Conservation (phyloP, 2,888 invertebrate genomes). For the Elmis aenea region DNA sequence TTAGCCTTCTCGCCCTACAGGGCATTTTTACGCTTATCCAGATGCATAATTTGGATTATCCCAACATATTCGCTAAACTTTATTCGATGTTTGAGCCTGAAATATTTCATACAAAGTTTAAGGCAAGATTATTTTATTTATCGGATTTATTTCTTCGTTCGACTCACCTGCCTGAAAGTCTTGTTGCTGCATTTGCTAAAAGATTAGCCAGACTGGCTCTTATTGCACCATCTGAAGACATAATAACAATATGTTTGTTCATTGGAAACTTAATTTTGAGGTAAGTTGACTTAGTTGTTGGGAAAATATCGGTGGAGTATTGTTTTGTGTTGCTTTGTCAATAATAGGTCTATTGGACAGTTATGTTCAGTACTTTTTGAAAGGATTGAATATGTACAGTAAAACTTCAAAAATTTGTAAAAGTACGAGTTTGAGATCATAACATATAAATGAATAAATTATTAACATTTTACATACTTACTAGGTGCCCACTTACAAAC, state of each 20-base stretch:
- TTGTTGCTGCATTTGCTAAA: conserved; percentile 93
- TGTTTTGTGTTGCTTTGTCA: no score
- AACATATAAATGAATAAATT: no score
- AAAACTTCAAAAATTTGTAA: no score
- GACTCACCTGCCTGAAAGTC: conserved; percentile 85
- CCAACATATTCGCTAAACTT: conserved; percentile 90
- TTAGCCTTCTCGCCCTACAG: conserved; percentile 85
- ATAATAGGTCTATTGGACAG: no score
- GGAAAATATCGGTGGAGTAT: no score
- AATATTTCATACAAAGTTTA: conserved; percentile 86
- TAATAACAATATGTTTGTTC: conserved; percentile 71
- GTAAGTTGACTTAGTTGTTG: conserved; percentile 28
- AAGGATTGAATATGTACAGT: no score
- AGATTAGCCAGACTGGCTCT: conserved; percentile 78
- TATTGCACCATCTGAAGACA: conserved; percentile 76
- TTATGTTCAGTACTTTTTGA: no score
- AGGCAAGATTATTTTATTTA: conserved; percentile 81
- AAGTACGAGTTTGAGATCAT: no score
- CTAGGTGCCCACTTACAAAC: no score
- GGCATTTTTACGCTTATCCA: conserved; percentile 87
- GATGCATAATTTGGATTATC: conserved; percentile 90
- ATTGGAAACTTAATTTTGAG: conserved; percentile 75
- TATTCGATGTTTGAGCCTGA: conserved; percentile 91
- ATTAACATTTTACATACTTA: no score
- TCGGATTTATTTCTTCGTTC: conserved; percentile 89